Base-by-base conservation (phyloP, 2,113 vertebrate species). In the Takifugu flavidus region DNA sequence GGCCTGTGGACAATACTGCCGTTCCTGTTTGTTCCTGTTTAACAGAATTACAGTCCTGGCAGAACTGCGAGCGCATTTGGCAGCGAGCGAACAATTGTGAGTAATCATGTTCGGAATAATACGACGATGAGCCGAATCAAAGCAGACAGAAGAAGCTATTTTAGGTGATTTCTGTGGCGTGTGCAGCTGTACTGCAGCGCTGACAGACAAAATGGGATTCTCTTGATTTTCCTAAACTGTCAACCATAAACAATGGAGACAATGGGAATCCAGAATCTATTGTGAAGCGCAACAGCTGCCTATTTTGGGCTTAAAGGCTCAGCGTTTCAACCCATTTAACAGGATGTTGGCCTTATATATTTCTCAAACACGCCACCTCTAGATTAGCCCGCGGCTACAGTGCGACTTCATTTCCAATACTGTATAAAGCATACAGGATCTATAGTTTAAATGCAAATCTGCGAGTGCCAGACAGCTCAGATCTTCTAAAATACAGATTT, bases 31-130 rank as follows among this genome's bases (percentile, higher is more conserved):
- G 34, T 39, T 62, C 45, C 13, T n/a, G 54, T 70, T 78, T 34
- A 72, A 75, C 50, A 72, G 63, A 80, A 76, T 82, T 68, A 57
- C 15, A 62, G 57, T 65, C 61, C 65, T 80, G 67, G 63, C 62
- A 65, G 59, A 45, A 58, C 46, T 31, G 67, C 53, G 46, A 59
- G 50, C 1, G 25, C 49, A 75, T 63, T 53, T 80, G 70, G 79
- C 83, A 77, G 74, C 56, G 49, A 34, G 12, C 44, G 49, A 46
- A 59, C 60, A 65, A 73, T 75, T 75, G 59, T 80, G 65, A 88
- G 65, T 84, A 70, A 83, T 74, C 61, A 70, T 56, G 75, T 74
- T 62, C 62, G 59, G 66, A 85, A 79, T 77, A 82, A 79, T 67
- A 60, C 44, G 61, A 67, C 55, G 52, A 79, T 29, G 69, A 77